Evolutionary conservation across 2,888 invertebrate genomes (phyloP), one percentile per base, ranked within the genome.

Genomic region (Bellardia pandia): DNA sequence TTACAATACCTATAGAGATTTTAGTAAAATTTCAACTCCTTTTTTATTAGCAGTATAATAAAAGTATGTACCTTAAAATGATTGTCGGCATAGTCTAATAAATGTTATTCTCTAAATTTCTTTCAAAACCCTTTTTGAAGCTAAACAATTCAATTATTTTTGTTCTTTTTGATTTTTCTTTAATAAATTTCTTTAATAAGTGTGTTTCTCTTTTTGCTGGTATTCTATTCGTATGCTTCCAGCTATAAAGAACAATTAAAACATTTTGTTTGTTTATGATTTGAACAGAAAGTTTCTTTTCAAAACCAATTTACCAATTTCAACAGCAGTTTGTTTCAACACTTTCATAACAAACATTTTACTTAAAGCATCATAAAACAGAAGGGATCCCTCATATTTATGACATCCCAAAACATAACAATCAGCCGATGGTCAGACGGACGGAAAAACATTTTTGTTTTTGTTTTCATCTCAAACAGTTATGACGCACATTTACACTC

Each of bases 231-330:
- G 16, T 53, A 66, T 78, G 62, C 14, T 74, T 75, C 56, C 64
- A 37, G 33, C 80, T 66, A 40, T 42, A 14, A 40, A 23, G 51
- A 68, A 90, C 91, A 91, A 92, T 92, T 92, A 92, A 92, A 91
- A 90, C 90, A 91, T 91, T 91, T 91, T 91, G 91, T 91, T 91
- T 91, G 92, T 92, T 92, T 92, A 92, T 91, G 92, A 91, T 90
- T 90, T 89, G 7, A 56, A 71, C 58, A 60, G 68, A 74, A 78
- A 71, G 45, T 16, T 45, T 74, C 13, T 48, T 79, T 75, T 64
- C 45, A 84, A 77, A 72, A 60, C 76, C 80, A 82, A 83, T 76
- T 80, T 71, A 78, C 37, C 90, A 90, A 85, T 85, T 78, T 90
- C 91, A 90, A 92, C 91, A 91, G 91, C 92, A 91, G 64, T 84